These are phyloP conservation scores for Scotopteryx bipunctaria DNA, from an alignment of 2,888 invertebrate species.

Conservation along the genomic window DNA sequence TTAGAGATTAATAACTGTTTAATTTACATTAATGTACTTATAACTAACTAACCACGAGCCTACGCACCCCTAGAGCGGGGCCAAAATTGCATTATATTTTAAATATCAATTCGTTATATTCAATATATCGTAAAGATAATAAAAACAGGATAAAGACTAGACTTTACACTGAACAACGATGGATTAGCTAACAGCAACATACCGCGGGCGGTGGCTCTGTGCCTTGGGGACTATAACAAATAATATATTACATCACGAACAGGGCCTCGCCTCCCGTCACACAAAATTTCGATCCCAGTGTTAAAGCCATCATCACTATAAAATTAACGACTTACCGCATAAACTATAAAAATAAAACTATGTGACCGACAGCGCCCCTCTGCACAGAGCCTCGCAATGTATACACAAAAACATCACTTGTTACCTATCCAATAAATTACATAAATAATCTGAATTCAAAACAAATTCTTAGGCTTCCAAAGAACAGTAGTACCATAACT, in stretches of 20 bases:
- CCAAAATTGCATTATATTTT: conserved; percentile 70
- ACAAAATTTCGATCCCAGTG: conserved; percentile 12
- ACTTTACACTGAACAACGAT: conserved; percentile 83
- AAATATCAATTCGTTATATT: conserved; percentile 81
- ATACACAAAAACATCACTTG: conserved; percentile 58
- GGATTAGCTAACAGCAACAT: conserved; percentile 76
- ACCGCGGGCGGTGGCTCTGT: conserved; percentile 55
- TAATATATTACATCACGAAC: conserved; percentile 34
- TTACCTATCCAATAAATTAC: conserved; percentile 80
- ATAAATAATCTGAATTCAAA: conserved; percentile 82
- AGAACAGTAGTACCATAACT: conserved; percentile 59
- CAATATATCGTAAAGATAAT: conserved; percentile 76
- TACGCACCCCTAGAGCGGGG: conserved; percentile 62
- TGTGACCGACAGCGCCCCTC: conserved; percentile 50
- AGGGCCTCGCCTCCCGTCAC: neutral
- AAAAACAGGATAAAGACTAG: conserved; percentile 83
- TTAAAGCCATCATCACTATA: conserved; percentile 27
- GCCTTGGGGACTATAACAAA: conserved; percentile 45
- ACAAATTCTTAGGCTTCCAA: conserved; percentile 80
- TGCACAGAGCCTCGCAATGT: conserved; percentile 57
- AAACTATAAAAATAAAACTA: conserved; percentile 47
- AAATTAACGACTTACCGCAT: conserved; percentile 38
- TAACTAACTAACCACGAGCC: conserved; percentile 80
- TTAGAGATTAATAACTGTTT: conserved; percentile 78
- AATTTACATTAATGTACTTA: conserved; percentile 80